Evolutionary conservation across 2,797 vertebrate genomes (phyloP).

Genomic region (Diglossa cyanea): DNA sequence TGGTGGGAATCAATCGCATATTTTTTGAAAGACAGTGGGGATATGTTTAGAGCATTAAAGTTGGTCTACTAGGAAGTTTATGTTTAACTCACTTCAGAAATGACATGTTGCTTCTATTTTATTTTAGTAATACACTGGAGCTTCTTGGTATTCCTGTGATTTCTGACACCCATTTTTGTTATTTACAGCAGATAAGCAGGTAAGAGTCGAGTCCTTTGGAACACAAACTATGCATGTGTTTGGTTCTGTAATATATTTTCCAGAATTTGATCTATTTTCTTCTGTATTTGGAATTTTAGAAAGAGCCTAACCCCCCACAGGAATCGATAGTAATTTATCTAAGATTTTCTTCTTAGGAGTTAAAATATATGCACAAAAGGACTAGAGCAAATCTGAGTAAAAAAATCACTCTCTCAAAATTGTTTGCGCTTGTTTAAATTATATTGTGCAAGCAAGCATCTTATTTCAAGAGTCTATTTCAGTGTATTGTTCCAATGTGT

Average conservation of each 20-base stretch:
- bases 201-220: not conserved
- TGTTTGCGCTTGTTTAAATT: not conserved
- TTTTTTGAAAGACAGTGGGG: not conserved
- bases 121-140: not conserved
- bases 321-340: not conserved
- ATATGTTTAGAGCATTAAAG: not conserved
- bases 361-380: not conserved
- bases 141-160: not conserved
- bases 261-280: not conserved
- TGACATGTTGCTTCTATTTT: not conserved
- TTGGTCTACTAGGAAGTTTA: not conserved
- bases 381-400: not conserved
- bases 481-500: not conserved
- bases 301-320: fast-evolving
- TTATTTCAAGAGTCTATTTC: not conserved
- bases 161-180: not conserved
- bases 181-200: not conserved
- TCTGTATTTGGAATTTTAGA: not conserved
- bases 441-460: not conserved
- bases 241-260: not conserved
- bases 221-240: not conserved
- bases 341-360: not conserved
- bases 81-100: not conserved
- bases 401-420: not conserved
- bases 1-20: fast-evolving